A percentile compares a stretch with the other conserved stretches of the same genome.
These are phyloP conservation scores for Alviniconcha marisindica DNA, from an alignment of 1,140 invertebrate species.

Conservation along the genomic window DNA sequence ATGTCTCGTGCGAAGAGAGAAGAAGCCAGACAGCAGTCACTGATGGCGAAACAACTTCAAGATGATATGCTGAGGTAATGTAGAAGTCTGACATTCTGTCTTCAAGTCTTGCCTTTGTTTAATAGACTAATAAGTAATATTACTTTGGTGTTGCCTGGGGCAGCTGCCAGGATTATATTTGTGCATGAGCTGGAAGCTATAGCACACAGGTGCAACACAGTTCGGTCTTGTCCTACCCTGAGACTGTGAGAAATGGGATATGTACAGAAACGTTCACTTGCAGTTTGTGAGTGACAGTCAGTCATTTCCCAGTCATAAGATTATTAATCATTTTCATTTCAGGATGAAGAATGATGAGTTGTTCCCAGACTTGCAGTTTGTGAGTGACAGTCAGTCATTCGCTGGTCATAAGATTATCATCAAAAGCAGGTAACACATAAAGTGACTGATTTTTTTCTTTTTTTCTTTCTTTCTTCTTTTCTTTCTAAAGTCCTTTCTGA, in stretches of 20 bases:
- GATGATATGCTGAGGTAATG: slow-evolving; percentile 19
- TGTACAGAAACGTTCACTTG: background rate
- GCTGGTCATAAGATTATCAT: slow-evolving; percentile 2
- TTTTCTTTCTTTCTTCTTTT: background rate
- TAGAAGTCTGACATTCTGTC: no score
- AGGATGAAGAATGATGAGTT: background rate
- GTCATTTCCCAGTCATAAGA: background rate
- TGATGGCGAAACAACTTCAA: background rate
- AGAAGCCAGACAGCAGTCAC: background rate
- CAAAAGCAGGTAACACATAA: no score
- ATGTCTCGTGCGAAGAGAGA: slow-evolving; percentile 2
- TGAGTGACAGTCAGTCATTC: background rate
- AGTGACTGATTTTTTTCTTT: slow-evolving; percentile 4
- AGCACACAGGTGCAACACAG: background rate
- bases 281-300: background rate
- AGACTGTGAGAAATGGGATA: background rate
- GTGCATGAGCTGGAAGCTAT: background rate
- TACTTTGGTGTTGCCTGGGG: background rate
- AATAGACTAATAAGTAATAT: no score
- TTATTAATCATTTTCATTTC: background rate
- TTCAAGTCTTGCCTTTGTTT: no score
- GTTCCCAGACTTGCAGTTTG: slow-evolving; percentile 21
- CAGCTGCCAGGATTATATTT: background rate
- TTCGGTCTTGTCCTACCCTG: background rate
- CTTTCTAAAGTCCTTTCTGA: no score